Percentiles rank a stretch among this genome's conserved stretches.
Evolutionary conservation across 1,140 invertebrate genomes (phyloP).

Genomic region (Drosophila truncata): DNA sequence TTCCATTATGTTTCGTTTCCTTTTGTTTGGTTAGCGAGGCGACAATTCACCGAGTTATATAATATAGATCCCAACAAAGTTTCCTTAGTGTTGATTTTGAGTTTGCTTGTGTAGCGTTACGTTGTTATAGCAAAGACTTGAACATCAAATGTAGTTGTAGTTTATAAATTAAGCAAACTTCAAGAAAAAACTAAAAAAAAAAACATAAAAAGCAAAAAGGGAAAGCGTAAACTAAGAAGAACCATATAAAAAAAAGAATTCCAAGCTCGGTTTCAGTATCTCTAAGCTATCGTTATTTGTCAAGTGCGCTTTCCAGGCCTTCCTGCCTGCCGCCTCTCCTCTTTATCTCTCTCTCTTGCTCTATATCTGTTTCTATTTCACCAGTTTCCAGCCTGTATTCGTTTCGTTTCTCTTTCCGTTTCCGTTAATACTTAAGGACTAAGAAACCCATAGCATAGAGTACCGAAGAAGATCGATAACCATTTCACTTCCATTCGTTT

Average conservation of each 20-base stretch:
- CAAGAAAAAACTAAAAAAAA: constrained; percentile 8
- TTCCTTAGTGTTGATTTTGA: constrained; percentile 52
- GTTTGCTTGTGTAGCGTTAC: constrained; percentile 67
- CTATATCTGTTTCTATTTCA: constrained; percentile 25
- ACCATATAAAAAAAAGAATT: constrained; percentile 12
- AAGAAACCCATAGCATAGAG: constrained; percentile 6
- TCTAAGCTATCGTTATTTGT: constrained; percentile 36
- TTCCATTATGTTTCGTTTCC: constrained; percentile 10
- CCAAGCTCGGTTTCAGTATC: constrained; percentile 23
- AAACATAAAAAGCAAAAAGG: constrained; percentile 10
- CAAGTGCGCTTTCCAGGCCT: constrained; percentile 16
- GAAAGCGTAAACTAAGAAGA: constrained; percentile 10
- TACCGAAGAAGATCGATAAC: not conserved
- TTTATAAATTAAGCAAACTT: constrained; percentile 32
- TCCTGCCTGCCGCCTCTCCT: constrained; percentile 5
- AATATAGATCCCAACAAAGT: constrained; percentile 24
- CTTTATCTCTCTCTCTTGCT: constrained; percentile 8
- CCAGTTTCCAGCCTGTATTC: constrained; percentile 7
- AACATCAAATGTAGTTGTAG: constrained; percentile 62
- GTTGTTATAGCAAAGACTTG: constrained; percentile 63
- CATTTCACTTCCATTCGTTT: constrained; percentile 17
- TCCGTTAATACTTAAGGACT: not conserved
- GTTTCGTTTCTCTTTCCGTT: constrained; percentile 37
- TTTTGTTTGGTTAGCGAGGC: constrained; percentile 21
- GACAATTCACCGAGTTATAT: constrained; percentile 31